Evolutionary conservation across 2,888 invertebrate species (phyloP), one percentile per base, ranked within the genome.

Genomic region (Arge pagana): DNA sequence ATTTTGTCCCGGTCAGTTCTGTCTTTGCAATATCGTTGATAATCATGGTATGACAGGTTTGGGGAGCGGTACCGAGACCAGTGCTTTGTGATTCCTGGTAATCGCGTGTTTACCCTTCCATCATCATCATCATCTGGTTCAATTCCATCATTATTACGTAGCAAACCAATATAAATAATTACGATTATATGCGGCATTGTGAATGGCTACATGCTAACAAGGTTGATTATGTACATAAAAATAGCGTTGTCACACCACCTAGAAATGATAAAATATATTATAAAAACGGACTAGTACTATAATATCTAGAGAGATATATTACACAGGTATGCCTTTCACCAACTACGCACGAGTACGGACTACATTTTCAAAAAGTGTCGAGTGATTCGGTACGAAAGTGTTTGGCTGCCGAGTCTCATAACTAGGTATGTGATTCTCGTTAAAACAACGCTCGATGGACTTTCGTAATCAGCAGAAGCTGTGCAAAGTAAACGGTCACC

Each of bases 81-180:
- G 65, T 67, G 62, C 60, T 54, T 64, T 64, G 72, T 75, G 76
- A 74, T 76, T 67, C 74, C 76, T 76, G 76, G 76, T 74, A 76
- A 72, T 76, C 73, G 71, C 74, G 72, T 74, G 63, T 71, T 63
- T 56, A 68, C 65, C 59, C 71, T 63, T 74, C 74, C 71, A 74
- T 72, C 67, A 74, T 67, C 70, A 68, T 69, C 70, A 43, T 21
- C 26, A 35, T 26, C 48, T 54, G 52, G 43, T 36, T 39, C 48
- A 33, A 45, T 50, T 48, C n/a, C 37, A 28, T 57, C 53, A 48
- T 53, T 39, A 45, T 53, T 45, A 52, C 53, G 41, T 40, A 53
- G 28, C 42, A 52, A 19, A 50, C 49, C 6, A 10, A 39, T 33
- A 33, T 45, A 45, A 33, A 45, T 45, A 24, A 31, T 33, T 33